Evolutionary conservation across 2,797 vertebrate species (phyloP), one percentile per base, ranked within the genome.

Genomic region (Ctenopoma multispine): DNA sequence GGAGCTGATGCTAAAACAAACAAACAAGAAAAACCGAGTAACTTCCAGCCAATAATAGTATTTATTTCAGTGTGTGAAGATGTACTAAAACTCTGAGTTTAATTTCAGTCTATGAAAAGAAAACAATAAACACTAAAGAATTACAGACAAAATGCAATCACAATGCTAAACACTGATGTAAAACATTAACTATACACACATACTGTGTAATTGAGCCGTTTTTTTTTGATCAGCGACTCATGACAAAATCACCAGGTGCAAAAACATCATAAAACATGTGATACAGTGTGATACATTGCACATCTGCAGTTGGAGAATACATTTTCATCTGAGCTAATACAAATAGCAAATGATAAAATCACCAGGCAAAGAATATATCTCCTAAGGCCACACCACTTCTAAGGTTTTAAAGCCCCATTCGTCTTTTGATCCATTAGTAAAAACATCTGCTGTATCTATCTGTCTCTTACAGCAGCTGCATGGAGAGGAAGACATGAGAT

Each of bases 341-440:
- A 80, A 85, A 90, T 78, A 68, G 75, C 75, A 73, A 81, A 90
- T 90, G 90, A 91, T 87, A 87, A 94, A 93, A 96, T 95, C 90
- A 75, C 76, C 79, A 93, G 93, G 82, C 81, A 66, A 75, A 72
- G 74, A 90, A 89, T 94, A 91, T 89, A 92, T 91, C 92, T 90
- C 81, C 83, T 73, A 69, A 87, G 93, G 94, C 94, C 92, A 86
- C 84, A 92, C 93, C 91, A 92, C 92, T 93, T 83, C 80, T 83
- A 84, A 50, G 85, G 76, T 56, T 81, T 89, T 89, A 85, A 89
- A 85, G 65, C 73, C 84, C 85, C 88, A 94, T 94, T 92, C 91
- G 91, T 95, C 93, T 93, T 95, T 87, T 86, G 84, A 93, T 93
- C 93, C 92, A 94, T 96, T 95, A 94, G 89, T 50, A 79, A 85